Percentiles rank a stretch among this genome's conserved stretches.
Evolutionary conservation across 37 sponge, comb jelly and placozoan genomes (phyloP).

Genomic region (Ianthella basta): DNA sequence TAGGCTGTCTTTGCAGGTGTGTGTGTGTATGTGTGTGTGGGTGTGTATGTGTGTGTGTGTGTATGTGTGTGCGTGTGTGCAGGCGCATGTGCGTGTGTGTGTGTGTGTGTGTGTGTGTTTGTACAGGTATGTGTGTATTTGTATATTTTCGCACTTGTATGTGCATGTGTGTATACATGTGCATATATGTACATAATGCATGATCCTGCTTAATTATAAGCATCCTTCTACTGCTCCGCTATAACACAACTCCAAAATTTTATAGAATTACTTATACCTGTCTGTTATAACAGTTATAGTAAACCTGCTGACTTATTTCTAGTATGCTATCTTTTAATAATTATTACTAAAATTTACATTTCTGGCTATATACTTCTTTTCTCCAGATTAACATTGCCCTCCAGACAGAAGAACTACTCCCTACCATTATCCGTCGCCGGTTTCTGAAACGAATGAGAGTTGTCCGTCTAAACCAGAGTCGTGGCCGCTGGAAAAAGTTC

Average conservation of each 20-base stretch:
- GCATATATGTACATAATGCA: no score
- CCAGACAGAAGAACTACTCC: constrained; percentile 58
- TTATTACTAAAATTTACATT: no score
- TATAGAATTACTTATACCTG: not conserved
- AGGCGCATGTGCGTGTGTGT: not conserved
- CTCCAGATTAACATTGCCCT: constrained; percentile 70
- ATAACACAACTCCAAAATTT: no score
- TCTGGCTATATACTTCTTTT: no score
- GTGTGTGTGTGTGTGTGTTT: constrained; percentile 11
- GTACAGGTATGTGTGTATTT: no score
- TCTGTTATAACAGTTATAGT: no score
- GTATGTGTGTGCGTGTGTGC: constrained; percentile 6
- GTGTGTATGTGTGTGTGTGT: not conserved
- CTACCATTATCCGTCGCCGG: constrained; percentile 25
- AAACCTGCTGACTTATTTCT: no score
- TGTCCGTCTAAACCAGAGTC: constrained; percentile 50
- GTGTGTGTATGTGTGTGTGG: constrained; percentile 26
- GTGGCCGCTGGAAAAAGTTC: constrained; percentile 34
- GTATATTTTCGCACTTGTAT: no score
- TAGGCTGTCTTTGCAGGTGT: constrained; percentile 83
- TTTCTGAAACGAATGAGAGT: constrained; percentile 26
- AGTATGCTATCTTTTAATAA: no score
- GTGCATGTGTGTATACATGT: constrained; percentile 22
- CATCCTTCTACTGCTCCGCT: no score
- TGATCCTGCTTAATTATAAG: constrained; percentile 3